A percentile compares a stretch with the other conserved stretches of the same genome.
These are phyloP conservation scores for Coendou prehensilis DNA, from an alignment of 2,797 vertebrate species.

Conservation along the genomic window DNA sequence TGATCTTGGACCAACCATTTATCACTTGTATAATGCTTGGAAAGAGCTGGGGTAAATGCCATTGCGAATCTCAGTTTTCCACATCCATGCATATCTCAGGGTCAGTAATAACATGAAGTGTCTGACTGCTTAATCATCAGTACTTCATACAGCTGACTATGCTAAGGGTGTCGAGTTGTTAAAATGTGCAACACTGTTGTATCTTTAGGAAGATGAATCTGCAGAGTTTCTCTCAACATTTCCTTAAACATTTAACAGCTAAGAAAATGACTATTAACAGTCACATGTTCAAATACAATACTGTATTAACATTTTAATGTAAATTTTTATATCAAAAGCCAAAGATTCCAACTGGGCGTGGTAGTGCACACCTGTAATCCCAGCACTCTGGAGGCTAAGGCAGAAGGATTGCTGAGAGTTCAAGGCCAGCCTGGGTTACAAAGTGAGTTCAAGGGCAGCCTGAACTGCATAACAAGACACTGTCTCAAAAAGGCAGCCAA, in stretches of 20 bases:
- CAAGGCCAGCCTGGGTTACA: background rate
- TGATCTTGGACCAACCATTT: background rate
- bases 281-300: conserved; percentile 52
- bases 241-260: conserved; percentile 84
- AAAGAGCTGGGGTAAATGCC: background rate
- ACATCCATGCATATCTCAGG: background rate
- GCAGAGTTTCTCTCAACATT: conserved; percentile 80
- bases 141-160: conserved; percentile 68
- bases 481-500: conserved; percentile 25
- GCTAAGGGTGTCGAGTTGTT: conserved; percentile 77
- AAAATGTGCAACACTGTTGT: conserved; percentile 72
- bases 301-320: conserved; percentile 58
- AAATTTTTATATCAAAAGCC: conserved; percentile 54
- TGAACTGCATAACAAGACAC: background rate
- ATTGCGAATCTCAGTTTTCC: conserved; percentile 32
- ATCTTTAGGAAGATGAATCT: conserved; percentile 87
- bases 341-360: background rate
- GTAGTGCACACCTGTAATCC: background rate
- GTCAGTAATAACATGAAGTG: background rate
- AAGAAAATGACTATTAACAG: conserved; percentile 73
- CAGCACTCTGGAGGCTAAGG: background rate
- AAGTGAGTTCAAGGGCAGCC: too few relatives aligned
- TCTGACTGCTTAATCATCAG: conserved; percentile 52
- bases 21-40: background rate
- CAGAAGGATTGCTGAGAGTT: background rate